Conservation (phyloP, 2,888 invertebrate species). For the Rhaphigaster nebulosa region DNA sequence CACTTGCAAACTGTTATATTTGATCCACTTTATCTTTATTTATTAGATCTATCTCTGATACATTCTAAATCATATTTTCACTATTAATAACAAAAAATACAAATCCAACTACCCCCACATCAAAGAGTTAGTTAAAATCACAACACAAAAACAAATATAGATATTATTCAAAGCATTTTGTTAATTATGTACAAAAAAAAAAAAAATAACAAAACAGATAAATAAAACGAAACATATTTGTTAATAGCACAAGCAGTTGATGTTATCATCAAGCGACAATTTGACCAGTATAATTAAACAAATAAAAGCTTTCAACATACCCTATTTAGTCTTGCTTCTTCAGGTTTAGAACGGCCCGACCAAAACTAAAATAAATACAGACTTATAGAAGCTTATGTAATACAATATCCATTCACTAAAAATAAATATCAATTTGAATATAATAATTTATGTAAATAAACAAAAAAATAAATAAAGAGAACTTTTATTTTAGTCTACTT, state of each 20-base stretch:
- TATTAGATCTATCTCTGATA: neutral
- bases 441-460: neutral
- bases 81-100: neutral
- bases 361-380: constrained; percentile 58
- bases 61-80: neutral
- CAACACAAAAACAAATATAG: neutral
- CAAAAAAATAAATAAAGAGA: neutral
- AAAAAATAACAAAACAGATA: neutral
- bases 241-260: constrained; percentile 16
- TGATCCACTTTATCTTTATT: neutral
- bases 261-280: constrained; percentile 42
- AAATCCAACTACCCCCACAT: neutral
- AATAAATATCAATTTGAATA: constrained; percentile 21
- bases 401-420: constrained; percentile 15
- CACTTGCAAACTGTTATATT: too few relatives aligned
- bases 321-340: constrained; percentile 55
- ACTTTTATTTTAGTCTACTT: neutral
- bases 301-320: constrained; percentile 51
- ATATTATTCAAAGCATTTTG: neutral
- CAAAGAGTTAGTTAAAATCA: neutral
- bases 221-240: constrained; percentile 3
- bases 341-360: constrained; percentile 56
- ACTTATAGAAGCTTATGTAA: constrained; percentile 41
- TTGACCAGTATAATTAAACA: constrained; percentile 25
- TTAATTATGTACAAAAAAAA: neutral